Evolutionary conservation across 2,888 invertebrate species (phyloP), one percentile per base, ranked within the genome.

Genomic region (Polydrusus cervinus): DNA sequence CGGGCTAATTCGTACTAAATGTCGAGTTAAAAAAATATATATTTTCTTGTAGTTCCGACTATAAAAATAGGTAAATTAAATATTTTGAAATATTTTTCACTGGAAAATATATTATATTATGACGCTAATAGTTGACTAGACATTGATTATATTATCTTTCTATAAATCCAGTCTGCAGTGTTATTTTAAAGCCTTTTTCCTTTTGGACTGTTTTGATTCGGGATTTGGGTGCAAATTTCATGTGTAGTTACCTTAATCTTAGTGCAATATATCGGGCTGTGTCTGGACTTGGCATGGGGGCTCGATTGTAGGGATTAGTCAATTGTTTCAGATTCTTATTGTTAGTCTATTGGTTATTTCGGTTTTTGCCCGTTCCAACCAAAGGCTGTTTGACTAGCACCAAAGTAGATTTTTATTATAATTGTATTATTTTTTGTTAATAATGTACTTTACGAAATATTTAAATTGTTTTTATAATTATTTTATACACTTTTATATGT

Each of bases 401-500:
- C 86, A 86, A 86, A 86, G 85, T 86, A 86, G 85, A 83, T 78
- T 84, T 79, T 84, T 85, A 84, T 82, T 81, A 82, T 82, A 81
- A 79, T 82, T 81, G 81, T 86, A 85, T 85, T 85, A 85, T 84
- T 84, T 78, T 83, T 84, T 84, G 82, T 84, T 83, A 83, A 76
- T 80, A 49, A 78, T 82, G 82, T 84, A 83, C 83, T 84, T 83
- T 82, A 83, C 82, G 81, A 82, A 84, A 83, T 82, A 85, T 84
- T 86, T 85, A 84, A 84, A 85, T 86, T 86, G 86, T 86, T 87
- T 86, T 86, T 87, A 86, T 86, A 86, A 85, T 86, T 85, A 85
- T 86, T 87, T 86, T 87, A 84, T 86, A 86, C 86, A 86, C 85
- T 86, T 86, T 86, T 87, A 85, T 87, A 87, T 87, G 87, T 86